Conservation (phyloP, 2,888 invertebrate species). For the Tridacna crocea region DNA sequence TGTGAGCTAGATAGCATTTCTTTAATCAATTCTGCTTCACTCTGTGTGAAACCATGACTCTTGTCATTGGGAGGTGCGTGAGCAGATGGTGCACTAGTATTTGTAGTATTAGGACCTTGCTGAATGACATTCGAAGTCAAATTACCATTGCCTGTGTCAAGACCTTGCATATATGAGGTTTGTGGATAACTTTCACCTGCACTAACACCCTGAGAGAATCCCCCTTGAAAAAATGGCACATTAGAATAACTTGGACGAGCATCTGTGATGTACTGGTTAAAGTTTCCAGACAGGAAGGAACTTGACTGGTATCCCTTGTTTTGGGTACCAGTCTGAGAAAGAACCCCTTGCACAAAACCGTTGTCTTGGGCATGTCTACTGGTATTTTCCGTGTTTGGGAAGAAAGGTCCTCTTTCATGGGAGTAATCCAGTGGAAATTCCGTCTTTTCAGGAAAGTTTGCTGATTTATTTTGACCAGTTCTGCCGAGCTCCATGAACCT, state of each 20-base stretch:
- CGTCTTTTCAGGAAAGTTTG: slow-evolving; percentile 44
- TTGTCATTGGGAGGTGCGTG: slow-evolving; percentile 27
- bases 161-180: slow-evolving; percentile 40
- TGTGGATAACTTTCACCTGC: slow-evolving; percentile 47
- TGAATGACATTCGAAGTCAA: slow-evolving; percentile 1
- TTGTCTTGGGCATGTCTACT: slow-evolving; percentile 39
- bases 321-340: slow-evolving; percentile 46
- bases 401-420: slow-evolving; percentile 51
- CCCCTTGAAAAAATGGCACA: slow-evolving; percentile 53
- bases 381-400: slow-evolving; percentile 32
- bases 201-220: slow-evolving; percentile 46
- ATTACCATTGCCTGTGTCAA: slow-evolving; percentile 37
- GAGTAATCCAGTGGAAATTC: slow-evolving; percentile 57
- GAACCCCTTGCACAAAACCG: slow-evolving; percentile 47
- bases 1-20: slow-evolving; percentile 52
- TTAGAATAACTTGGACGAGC: slow-evolving; percentile 40
- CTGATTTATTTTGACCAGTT: slow-evolving; percentile 43
- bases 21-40: slow-evolving; percentile 55
- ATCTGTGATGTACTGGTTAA: slow-evolving; percentile 47
- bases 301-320: slow-evolving; percentile 46
- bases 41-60: slow-evolving; percentile 31
- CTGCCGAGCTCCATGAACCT: slow-evolving; percentile 53
- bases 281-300: slow-evolving; percentile 42
- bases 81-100: slow-evolving; percentile 1
- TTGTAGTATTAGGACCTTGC: slow-evolving; percentile 1